Conservation (phyloP, 2,113 vertebrate species). For the Prietella phreatophila region DNA sequence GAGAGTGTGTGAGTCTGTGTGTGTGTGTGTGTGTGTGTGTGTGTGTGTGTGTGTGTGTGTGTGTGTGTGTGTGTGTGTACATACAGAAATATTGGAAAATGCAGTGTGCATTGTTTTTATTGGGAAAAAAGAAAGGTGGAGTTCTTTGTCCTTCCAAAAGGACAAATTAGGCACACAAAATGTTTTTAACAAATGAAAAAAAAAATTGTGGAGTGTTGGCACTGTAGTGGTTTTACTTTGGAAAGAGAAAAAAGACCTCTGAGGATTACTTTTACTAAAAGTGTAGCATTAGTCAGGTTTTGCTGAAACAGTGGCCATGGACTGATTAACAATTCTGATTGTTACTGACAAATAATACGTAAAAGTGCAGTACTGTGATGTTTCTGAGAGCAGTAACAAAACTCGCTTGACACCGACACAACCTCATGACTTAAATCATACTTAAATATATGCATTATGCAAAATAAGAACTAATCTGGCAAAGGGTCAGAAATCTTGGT, state of each 20-base stretch:
- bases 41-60: no score
- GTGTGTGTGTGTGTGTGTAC: no score
- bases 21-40: no score
- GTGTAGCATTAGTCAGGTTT: neutral
- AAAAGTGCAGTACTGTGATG: conserved; percentile 9
- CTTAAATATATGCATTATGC: neutral
- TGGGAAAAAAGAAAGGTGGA: neutral
- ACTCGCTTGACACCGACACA: neutral
- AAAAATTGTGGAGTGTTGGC: neutral
- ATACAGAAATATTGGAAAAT: conserved; percentile 25
- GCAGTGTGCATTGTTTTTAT: conserved; percentile 1
- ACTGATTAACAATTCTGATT: neutral
- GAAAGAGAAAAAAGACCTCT: neutral
- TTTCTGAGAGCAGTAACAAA: neutral
- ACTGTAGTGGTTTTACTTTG: neutral
- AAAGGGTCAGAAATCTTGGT: neutral
- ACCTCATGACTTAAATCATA: neutral
- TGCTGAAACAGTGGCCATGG: neutral
- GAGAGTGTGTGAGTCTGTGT: no score
- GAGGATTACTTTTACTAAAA: neutral
- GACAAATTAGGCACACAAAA: conserved; percentile 27
- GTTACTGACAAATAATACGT: neutral
- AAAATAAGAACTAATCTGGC: neutral
- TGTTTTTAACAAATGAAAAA: conserved; percentile 12
- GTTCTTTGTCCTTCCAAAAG: neutral